Evolutionary conservation across 1,140 invertebrate species (phyloP).

Genomic region (Anthonomus grandis): DNA sequence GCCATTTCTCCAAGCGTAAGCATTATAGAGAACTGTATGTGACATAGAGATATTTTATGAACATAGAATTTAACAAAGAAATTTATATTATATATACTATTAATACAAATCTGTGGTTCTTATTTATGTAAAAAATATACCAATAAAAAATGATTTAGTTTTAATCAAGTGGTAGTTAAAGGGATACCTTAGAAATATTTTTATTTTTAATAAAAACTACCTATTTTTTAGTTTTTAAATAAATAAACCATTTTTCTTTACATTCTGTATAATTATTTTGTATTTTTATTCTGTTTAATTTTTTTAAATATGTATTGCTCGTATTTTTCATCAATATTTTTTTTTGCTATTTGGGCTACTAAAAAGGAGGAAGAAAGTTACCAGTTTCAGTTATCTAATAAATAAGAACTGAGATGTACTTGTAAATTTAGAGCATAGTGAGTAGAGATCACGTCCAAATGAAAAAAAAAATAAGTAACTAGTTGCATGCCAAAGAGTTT

Average conservation of each 20-base stretch:
- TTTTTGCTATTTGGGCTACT: no score
- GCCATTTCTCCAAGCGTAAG: neutral
- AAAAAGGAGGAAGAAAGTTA: no score
- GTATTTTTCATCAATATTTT: no score
- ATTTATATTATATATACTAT: slow-evolving; percentile 13
- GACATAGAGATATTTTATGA: slow-evolving; percentile 25
- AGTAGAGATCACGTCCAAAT: slow-evolving; percentile 25
- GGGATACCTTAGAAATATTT: no score
- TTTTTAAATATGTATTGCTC: no score
- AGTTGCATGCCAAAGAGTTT: slow-evolving; percentile 27
- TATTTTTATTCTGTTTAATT: no score
- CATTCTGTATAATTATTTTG: no score
- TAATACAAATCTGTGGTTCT: slow-evolving; percentile 7
- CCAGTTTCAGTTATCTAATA: neutral
- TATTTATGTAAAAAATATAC: slow-evolving; percentile 20
- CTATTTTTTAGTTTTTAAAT: no score
- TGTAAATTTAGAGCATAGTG: slow-evolving; percentile 13
- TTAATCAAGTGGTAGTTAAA: no score
- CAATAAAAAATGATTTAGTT: no score
- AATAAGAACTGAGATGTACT: slow-evolving; percentile 25
- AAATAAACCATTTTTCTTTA: no score
- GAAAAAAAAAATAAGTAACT: slow-evolving; percentile 18
- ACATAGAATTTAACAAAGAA: slow-evolving; percentile 18
- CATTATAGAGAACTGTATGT: slow-evolving; percentile 17
- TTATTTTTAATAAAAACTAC: no score